Evolutionary conservation across 2,797 vertebrate species (phyloP).

Genomic region (Sitta carolinensis): DNA sequence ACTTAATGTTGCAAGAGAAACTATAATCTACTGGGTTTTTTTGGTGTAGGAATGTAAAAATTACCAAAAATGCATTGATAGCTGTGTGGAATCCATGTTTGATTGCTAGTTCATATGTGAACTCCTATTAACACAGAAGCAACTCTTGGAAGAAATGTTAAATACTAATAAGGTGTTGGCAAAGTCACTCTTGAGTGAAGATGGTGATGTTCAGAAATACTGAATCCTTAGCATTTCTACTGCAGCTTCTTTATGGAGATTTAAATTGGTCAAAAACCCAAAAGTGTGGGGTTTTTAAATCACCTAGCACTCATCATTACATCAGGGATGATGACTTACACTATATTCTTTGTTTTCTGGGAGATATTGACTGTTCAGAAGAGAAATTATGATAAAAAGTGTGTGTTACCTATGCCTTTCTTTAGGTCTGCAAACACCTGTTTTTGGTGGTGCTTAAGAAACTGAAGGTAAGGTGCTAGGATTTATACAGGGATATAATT

Average conservation of each 20-base stretch:
- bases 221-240: not conserved
- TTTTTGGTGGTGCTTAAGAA: not conserved
- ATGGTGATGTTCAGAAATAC: not conserved
- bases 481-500: not conserved
- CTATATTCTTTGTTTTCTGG: not conserved
- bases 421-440: not conserved
- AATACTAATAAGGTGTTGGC: not conserved
- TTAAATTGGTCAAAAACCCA: not conserved
- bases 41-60: not conserved
- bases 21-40: not conserved
- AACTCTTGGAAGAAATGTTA: not conserved
- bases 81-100: not conserved
- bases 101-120: not conserved
- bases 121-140: not conserved
- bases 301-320: not conserved
- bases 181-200: not conserved
- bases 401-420: not conserved
- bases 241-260: not conserved
- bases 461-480: not conserved
- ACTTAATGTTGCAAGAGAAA: not conserved
- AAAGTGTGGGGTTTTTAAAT: not conserved
- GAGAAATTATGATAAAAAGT: not conserved
- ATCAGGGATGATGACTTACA: not conserved
- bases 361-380: not conserved
- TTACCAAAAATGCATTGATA: not conserved